Conservation (phyloP, 2,113 vertebrate species). For the Murina feae region DNA sequence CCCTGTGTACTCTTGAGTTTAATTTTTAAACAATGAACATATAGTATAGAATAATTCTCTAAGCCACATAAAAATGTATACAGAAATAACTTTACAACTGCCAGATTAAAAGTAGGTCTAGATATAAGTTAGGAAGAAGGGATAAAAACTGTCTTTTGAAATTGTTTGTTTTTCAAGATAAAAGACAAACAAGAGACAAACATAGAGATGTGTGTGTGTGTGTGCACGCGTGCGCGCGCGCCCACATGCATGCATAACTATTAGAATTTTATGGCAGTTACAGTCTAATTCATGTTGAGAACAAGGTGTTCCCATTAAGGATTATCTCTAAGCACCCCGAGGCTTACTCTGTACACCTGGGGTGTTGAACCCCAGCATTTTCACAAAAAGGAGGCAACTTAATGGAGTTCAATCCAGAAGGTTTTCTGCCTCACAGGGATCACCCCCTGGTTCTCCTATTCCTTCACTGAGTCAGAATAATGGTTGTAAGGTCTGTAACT, state of each 20-base stretch:
- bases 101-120: neutral
- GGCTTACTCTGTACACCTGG: neutral
- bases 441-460: neutral
- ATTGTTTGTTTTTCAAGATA: neutral
- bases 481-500: neutral
- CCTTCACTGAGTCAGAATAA: neutral
- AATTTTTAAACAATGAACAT: neutral
- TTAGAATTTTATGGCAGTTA: neutral
- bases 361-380: neutral
- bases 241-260: neutral
- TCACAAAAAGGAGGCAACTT: neutral
- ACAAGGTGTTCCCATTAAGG: neutral
- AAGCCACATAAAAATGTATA: neutral
- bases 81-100: neutral
- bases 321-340: neutral
- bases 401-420: neutral
- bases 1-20: neutral
- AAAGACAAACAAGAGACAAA: neutral
- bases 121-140: neutral
- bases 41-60: constrained; percentile 12
- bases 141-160: neutral
- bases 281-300: neutral
- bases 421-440: neutral
- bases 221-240: too few species aligned
- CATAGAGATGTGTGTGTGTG: neutral